phyloP scores from a whole-genome alignment of 2,888 invertebrate genomes.

The Antheraea yamamai region DNA sequence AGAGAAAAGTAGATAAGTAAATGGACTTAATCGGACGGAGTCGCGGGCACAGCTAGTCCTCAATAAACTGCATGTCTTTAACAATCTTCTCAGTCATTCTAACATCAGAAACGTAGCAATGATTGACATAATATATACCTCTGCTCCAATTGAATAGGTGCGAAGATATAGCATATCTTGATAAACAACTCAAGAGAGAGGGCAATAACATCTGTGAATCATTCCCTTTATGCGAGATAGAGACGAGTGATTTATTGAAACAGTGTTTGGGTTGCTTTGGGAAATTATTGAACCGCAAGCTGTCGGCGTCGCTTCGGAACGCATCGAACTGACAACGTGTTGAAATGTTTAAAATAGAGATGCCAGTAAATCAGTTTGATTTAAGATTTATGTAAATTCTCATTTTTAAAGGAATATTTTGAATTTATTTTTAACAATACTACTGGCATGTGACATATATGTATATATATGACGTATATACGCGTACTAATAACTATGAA shows the following conservation, averaged over 20 bases:
- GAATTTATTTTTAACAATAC: neutral
- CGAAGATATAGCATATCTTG: conserved; percentile 16
- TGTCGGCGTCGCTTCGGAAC: neutral
- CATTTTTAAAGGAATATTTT: neutral
- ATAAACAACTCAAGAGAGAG: conserved; percentile 20
- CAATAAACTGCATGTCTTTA: neutral
- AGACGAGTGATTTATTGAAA: conserved; percentile 28
- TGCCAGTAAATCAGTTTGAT: neutral
- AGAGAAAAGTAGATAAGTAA: too few relatives aligned
- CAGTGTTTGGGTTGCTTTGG: conserved; percentile 25
- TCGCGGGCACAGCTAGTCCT: too few relatives aligned
- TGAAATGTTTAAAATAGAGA: conserved; percentile 13
- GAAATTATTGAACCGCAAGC: conserved; percentile 13
- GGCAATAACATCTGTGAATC: conserved; percentile 25
- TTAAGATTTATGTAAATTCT: neutral
- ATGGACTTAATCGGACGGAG: too few relatives aligned
- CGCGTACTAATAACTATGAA: too few relatives aligned
- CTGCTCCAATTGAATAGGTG: conserved; percentile 13
- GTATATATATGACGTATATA: too few relatives aligned
- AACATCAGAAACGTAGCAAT: neutral
- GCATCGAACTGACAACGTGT: neutral
- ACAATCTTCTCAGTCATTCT: neutral
- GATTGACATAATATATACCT: neutral
- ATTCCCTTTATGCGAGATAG: conserved; percentile 25
- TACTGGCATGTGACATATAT: too few relatives aligned